These are phyloP conservation scores for Leucophenga varia DNA, from an alignment of 1,140 invertebrate genomes.

Conservation along the genomic window DNA sequence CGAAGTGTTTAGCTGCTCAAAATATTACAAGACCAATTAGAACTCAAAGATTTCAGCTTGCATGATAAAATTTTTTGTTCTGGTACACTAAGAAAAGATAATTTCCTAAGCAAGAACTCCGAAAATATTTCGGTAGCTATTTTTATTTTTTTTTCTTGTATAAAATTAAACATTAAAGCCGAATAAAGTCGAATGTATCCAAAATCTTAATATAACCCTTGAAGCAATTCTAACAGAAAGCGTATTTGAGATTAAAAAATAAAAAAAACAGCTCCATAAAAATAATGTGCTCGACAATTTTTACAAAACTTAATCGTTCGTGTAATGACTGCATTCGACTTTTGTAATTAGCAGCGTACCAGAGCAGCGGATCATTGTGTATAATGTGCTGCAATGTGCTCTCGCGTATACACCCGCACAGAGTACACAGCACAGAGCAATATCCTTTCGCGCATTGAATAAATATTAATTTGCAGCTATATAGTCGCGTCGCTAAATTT, in stretches of 20 bases:
- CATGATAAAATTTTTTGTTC: too few relatives aligned
- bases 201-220: too few relatives aligned
- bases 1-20: too few relatives aligned
- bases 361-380: background rate
- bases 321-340: constrained; percentile 11
- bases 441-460: constrained; percentile 3
- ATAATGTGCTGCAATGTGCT: background rate
- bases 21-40: too few relatives aligned
- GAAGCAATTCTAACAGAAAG: background rate
- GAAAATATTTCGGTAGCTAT: too few relatives aligned
- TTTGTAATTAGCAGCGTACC: constrained; percentile 11
- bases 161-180: too few relatives aligned
- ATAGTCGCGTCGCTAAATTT: background rate
- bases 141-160: too few relatives aligned
- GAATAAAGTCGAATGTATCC: too few relatives aligned
- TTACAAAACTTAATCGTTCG: constrained; percentile 10
- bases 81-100: too few relatives aligned
- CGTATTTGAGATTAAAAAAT: background rate
- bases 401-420: background rate
- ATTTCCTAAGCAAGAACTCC: too few relatives aligned
- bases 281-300: background rate
- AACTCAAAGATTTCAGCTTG: too few relatives aligned
- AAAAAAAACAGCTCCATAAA: background rate
- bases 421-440: background rate
- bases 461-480: constrained; percentile 4